phyloP scores from a whole-genome alignment of 2,113 vertebrate genomes.

The Oreochromis niloticus region DNA sequence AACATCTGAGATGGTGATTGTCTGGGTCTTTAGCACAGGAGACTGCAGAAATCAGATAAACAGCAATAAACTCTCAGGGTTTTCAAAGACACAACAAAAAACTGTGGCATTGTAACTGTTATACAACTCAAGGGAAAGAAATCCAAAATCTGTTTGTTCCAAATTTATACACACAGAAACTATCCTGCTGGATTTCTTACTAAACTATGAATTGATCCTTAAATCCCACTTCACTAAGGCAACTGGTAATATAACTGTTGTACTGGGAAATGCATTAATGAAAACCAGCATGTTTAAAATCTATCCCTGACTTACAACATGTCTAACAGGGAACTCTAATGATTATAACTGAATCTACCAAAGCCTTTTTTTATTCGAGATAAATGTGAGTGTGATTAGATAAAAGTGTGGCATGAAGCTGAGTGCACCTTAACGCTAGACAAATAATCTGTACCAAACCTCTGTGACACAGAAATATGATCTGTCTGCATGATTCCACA shows the following conservation, averaged over 20 bases:
- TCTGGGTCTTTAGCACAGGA: conserved; percentile 91
- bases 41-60: conserved; percentile 72
- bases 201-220: neutral
- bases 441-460: neutral
- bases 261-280: neutral
- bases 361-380: fast-evolving
- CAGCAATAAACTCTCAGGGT: neutral
- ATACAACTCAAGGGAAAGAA: fast-evolving
- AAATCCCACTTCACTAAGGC: neutral
- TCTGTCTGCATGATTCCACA: neutral
- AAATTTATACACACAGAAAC: neutral
- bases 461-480: neutral
- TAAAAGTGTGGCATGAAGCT: neutral
- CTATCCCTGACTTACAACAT: neutral
- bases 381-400: neutral
- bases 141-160: neutral
- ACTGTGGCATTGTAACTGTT: neutral
- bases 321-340: neutral
- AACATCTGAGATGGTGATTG: conserved; percentile 90
- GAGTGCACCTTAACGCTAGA: neutral
- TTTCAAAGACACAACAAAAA: neutral
- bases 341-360: neutral
- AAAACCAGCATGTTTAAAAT: neutral
- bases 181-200: neutral
- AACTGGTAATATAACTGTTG: neutral